These are phyloP conservation scores for Tragelaphus imberbis DNA, from an alignment of 2,113 vertebrate genomes.

Conservation along the genomic window DNA sequence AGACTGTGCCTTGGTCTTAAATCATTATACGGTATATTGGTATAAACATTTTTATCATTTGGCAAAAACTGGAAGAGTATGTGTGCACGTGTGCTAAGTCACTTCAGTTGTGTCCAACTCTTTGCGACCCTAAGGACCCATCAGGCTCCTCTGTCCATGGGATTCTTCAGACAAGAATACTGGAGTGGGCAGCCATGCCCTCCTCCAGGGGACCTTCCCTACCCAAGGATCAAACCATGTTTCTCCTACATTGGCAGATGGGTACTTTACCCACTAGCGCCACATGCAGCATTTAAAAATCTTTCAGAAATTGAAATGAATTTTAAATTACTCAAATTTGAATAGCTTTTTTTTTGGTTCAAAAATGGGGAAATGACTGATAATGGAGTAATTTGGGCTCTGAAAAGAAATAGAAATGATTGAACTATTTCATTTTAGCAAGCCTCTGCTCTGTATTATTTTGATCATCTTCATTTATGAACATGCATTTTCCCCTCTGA, in stretches of 20 bases:
- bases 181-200: background rate
- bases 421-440: slow-evolving; percentile 39
- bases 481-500: slow-evolving; percentile 31
- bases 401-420: slow-evolving; percentile 44
- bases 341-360: slow-evolving; percentile 12
- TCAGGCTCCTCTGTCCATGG: background rate
- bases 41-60: slow-evolving; percentile 2
- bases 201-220: background rate
- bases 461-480: slow-evolving; percentile 37
- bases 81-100: background rate
- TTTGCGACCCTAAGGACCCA: background rate
- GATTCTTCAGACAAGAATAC: background rate
- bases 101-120: background rate
- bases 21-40: background rate
- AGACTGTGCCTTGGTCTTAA: background rate
- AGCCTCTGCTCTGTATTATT: slow-evolving; percentile 20
- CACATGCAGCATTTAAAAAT: slow-evolving; percentile 23
- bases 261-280: background rate
- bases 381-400: slow-evolving; percentile 35
- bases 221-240: background rate
- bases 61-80: background rate
- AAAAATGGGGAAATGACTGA: slow-evolving; percentile 41
- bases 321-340: slow-evolving; percentile 31
- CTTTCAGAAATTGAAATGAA: slow-evolving; percentile 35
- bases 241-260: background rate